Evolutionary conservation across 2,113 vertebrate genomes (phyloP).

Genomic region (Phocoena phocoena): DNA sequence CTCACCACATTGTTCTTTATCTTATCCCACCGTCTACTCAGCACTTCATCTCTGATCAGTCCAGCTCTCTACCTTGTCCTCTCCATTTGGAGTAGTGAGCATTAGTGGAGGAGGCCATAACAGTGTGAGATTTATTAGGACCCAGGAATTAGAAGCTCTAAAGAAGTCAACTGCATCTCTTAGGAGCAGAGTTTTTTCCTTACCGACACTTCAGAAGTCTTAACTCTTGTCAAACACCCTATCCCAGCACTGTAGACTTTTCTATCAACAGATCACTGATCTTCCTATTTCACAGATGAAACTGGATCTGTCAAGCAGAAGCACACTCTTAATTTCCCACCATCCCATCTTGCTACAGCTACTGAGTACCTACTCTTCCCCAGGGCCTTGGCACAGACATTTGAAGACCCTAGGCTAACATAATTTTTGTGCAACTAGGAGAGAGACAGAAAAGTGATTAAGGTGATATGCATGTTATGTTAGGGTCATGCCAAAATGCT

Average conservation of each 20-base stretch:
- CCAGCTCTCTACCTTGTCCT: neutral
- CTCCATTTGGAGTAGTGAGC: neutral
- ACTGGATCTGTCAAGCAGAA: neutral
- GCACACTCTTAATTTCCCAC: neutral
- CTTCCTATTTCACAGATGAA: neutral
- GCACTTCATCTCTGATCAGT: neutral
- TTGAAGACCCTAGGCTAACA: neutral
- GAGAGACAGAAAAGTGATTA: neutral
- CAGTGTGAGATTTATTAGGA: neutral
- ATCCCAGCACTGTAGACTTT: neutral
- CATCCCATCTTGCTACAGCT: neutral
- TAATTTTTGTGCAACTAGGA: neutral
- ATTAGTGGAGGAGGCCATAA: neutral
- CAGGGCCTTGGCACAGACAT: neutral
- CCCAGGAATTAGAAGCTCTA: neutral
- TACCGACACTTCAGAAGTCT: neutral
- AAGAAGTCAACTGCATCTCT: neutral
- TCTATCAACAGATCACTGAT: neutral
- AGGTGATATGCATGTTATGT: neutral
- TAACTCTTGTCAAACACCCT: neutral
- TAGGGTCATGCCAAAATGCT: neutral
- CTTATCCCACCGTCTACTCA: too few relatives aligned
- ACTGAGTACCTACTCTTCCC: neutral
- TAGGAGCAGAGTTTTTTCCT: neutral
- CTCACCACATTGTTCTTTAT: neutral